Conservation (phyloP, 2,888 invertebrate genomes). For the Mesorhabditis spiculigera region DNA sequence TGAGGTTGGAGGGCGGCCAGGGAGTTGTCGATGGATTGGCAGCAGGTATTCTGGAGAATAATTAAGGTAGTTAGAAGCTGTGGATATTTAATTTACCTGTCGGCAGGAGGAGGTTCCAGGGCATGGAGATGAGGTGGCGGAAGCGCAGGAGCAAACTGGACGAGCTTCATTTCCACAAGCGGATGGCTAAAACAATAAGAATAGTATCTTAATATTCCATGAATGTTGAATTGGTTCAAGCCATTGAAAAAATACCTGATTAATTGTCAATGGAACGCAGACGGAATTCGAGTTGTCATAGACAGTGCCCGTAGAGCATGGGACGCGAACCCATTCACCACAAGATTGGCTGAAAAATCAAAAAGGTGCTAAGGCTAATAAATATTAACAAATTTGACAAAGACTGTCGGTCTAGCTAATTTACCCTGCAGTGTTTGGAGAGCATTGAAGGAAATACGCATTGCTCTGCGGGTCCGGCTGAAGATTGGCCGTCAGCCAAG, state of each 20-base stretch:
- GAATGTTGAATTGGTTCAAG: too few relatives aligned
- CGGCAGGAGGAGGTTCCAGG: slow-evolving; percentile 42
- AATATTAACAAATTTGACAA: too few relatives aligned
- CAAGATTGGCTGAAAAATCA: slow-evolving; percentile 41
- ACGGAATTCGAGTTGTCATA: slow-evolving; percentile 24
- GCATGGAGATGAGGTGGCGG: slow-evolving; percentile 25
- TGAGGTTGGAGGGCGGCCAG: slow-evolving; percentile 2
- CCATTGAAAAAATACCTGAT: not conserved
- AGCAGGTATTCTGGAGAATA: slow-evolving; percentile 40
- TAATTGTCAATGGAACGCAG: slow-evolving; percentile 26
- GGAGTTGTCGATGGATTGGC: slow-evolving; percentile 28
- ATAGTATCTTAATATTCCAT: too few relatives aligned
- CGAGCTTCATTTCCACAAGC: not conserved
- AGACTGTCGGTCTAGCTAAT: slow-evolving; percentile 6
- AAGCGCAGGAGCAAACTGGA: slow-evolving; percentile 41
- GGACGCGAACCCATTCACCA: slow-evolving; percentile 53
- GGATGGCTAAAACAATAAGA: not conserved
- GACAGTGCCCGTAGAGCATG: slow-evolving; percentile 44
- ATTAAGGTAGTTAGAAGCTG: not conserved
- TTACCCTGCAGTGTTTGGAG: slow-evolving; percentile 39
- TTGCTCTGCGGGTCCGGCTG: slow-evolving; percentile 34
- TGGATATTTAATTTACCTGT: slow-evolving; percentile 18
- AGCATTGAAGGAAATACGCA: slow-evolving; percentile 53
- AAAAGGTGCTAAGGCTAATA: too few relatives aligned
- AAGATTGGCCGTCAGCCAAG: slow-evolving; percentile 46